Conservation (phyloP, 2,113 vertebrate species). For the Cairina moschata region DNA sequence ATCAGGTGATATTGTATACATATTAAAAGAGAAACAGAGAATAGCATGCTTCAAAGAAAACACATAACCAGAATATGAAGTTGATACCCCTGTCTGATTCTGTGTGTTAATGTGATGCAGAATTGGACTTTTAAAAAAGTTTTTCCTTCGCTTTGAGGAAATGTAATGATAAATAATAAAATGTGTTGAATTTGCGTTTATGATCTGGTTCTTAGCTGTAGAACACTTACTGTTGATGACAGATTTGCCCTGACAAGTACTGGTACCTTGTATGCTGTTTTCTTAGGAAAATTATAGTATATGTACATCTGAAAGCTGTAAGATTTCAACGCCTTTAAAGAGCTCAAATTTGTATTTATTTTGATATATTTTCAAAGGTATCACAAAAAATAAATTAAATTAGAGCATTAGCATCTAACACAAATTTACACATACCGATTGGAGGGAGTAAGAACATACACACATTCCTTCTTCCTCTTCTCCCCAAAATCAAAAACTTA, state of each 20-base stretch:
- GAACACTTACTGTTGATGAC: background rate
- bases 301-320: background rate
- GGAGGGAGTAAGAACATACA: background rate
- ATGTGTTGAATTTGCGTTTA: background rate
- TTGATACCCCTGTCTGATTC: background rate
- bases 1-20: background rate
- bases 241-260: background rate
- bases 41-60: background rate
- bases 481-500: background rate
- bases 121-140: background rate
- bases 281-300: background rate
- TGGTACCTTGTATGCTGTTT: background rate
- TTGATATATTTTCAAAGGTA: background rate
- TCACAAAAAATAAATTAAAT: background rate
- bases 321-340: background rate
- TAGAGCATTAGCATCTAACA: background rate
- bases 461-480: fast-evolving
- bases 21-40: background rate
- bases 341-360: background rate
- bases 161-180: constrained; percentile 1
- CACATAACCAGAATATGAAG: background rate
- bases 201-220: background rate
- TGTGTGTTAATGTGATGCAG: background rate
- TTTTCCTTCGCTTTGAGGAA: constrained; percentile 30
- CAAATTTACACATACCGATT: background rate